Conservation (phyloP, 2,113 vertebrate species). For the Oenanthe oenanthe region DNA sequence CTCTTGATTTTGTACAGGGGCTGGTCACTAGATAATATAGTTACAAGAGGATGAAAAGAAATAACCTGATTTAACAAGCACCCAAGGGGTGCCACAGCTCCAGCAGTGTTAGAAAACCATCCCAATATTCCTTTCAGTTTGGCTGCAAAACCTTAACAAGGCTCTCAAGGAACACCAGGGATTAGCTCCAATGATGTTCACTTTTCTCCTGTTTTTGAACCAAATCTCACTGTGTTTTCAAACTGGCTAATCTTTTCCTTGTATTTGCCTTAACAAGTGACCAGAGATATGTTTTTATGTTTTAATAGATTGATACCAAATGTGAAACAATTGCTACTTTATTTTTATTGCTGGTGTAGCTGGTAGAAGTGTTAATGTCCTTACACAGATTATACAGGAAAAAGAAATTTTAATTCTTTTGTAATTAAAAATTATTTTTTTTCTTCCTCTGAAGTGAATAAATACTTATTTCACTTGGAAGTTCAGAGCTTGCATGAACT, state of each 20-base stretch:
- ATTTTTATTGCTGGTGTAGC: neutral
- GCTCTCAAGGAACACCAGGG: neutral
- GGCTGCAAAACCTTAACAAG: neutral
- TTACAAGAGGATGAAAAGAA: neutral
- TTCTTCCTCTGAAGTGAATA: neutral
- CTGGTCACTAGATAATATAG: neutral
- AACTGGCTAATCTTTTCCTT: neutral
- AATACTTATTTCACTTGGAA: neutral
- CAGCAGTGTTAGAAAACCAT: neutral
- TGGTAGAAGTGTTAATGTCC: neutral
- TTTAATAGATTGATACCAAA: constrained; percentile 68
- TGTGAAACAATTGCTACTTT: constrained; percentile 1
- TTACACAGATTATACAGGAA: neutral
- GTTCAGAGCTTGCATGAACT: constrained; percentile 24
- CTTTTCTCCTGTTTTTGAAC: neutral
- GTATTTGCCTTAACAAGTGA: constrained; percentile 16
- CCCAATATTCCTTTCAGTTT: neutral
- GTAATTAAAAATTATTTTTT: neutral
- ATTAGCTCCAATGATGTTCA: neutral
- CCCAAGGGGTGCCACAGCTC: neutral
- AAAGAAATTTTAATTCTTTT: neutral
- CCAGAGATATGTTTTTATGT: neutral
- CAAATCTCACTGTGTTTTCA: neutral
- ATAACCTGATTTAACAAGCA: neutral
- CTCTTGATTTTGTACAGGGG: neutral